These are phyloP conservation scores for Gephyroberyx darwinii DNA, from an alignment of 2,797 vertebrate genomes.

Conservation along the genomic window DNA sequence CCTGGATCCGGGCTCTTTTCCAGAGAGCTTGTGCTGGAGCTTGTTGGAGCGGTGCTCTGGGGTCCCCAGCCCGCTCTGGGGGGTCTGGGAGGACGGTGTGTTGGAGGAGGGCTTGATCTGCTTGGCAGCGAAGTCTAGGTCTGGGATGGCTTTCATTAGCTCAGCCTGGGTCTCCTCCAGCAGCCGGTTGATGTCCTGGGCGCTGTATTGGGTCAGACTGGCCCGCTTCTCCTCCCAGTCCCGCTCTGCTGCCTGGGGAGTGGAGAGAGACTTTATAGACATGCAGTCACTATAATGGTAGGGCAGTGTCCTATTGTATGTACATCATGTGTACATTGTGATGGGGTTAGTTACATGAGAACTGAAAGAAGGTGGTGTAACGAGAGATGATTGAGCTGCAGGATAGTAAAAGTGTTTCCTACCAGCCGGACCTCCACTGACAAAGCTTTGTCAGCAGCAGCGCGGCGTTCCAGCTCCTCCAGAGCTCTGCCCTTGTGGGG, in stretches of 20 bases:
- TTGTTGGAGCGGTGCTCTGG: slow-evolving; percentile 90
- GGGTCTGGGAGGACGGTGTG: slow-evolving; percentile 57
- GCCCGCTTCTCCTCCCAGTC: slow-evolving; percentile 99
- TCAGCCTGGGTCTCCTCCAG: slow-evolving; percentile 98
- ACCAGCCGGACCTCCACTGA: slow-evolving; percentile 93
- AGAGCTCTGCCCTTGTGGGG: slow-evolving; percentile 86
- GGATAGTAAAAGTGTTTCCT: slow-evolving; percentile 31
- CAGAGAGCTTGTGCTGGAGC: slow-evolving; percentile 87
- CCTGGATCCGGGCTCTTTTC: slow-evolving; percentile 88
- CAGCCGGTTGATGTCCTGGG: slow-evolving; percentile 97
- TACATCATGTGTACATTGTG: too few relatives aligned
- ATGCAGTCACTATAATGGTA: neutral
- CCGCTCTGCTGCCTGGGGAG: slow-evolving; percentile 90
- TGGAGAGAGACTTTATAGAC: slow-evolving; percentile 14
- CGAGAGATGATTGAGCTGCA: neutral
- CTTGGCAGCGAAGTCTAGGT: slow-evolving; percentile 96
- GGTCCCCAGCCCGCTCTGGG: slow-evolving; percentile 65
- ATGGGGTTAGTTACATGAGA: too few relatives aligned
- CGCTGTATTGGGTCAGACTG: slow-evolving; percentile 94
- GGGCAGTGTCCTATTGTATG: neutral
- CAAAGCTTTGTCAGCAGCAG: slow-evolving; percentile 88
- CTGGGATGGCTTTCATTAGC: slow-evolving; percentile 97
- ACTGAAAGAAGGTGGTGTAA: neutral
- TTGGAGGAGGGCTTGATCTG: slow-evolving; percentile 83
- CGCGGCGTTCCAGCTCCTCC: slow-evolving; percentile 87